phyloP scores from a whole-genome alignment of 2,113 vertebrate species.

The Brachypodius melanocephalos region DNA sequence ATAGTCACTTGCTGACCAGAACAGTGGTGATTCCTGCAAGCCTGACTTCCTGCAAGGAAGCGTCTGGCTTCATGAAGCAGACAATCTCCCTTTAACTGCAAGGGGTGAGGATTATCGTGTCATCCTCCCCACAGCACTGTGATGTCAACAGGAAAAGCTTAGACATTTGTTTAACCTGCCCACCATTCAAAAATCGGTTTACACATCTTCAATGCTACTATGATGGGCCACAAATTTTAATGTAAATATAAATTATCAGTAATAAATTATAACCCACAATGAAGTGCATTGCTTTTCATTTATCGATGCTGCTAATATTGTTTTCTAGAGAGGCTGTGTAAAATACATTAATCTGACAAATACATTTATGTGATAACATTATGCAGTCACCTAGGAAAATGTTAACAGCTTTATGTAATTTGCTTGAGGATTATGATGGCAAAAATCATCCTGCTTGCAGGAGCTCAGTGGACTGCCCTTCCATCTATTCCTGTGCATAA shows the following conservation, averaged over 20 bases:
- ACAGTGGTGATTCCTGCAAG: background rate
- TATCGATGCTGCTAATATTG: background rate
- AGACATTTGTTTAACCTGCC: background rate
- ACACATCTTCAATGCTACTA: background rate
- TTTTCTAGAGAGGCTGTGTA: background rate
- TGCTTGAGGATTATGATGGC: background rate
- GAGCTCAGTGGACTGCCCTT: background rate
- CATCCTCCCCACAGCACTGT: background rate
- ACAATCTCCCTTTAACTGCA: background rate
- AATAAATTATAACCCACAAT: background rate
- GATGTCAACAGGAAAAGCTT: background rate
- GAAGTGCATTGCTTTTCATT: background rate
- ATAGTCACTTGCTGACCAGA: background rate
- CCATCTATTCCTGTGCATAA: background rate
- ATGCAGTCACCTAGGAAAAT: constrained; percentile 7
- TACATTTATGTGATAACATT: background rate
- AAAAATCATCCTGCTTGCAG: background rate
- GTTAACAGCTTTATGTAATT: constrained; percentile 16
- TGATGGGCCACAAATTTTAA: background rate
- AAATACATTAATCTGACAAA: constrained; percentile 20
- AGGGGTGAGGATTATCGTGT: background rate
- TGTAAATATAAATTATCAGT: background rate
- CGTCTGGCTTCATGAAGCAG: background rate
- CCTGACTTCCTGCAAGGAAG: background rate
- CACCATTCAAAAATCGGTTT: background rate